A percentile compares a stretch with the other conserved stretches of the same genome.
These are phyloP conservation scores for Mus pahari DNA, from an alignment of 2,113 vertebrate genomes.

Conservation along the genomic window DNA sequence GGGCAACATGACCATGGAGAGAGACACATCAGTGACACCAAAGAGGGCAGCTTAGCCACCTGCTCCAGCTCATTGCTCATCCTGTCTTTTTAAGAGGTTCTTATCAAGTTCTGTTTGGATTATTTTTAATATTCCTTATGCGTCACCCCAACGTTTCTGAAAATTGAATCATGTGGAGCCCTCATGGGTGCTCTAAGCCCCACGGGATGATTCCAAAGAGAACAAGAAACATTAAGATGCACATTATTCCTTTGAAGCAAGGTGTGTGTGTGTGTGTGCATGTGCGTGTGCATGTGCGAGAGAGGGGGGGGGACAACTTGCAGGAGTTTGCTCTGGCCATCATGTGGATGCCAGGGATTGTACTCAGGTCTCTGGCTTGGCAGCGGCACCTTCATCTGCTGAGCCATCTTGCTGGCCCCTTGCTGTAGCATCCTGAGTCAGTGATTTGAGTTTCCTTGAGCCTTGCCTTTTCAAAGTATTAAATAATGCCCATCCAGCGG, in stretches of 20 bases:
- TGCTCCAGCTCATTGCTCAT: not conserved
- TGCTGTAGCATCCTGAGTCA: not conserved
- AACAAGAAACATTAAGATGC: not conserved
- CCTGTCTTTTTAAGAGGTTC: not conserved
- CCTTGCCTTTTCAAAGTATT: not conserved
- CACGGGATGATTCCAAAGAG: not conserved
- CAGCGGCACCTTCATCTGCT: not conserved
- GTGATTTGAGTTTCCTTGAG: not conserved
- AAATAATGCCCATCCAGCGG: not conserved
- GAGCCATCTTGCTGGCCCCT: not conserved
- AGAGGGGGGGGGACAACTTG: no score
- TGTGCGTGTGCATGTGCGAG: not conserved
- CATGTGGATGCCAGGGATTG: not conserved
- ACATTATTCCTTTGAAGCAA: not conserved
- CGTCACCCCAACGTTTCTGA: constrained; percentile 26
- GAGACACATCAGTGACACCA: not conserved
- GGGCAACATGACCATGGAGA: not conserved
- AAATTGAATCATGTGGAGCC: not conserved
- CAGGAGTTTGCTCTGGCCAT: not conserved
- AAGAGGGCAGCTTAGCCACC: not conserved
- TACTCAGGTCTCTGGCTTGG: not conserved
- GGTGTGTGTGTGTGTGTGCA: not conserved
- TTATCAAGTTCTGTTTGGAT: not conserved
- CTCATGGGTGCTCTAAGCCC: not conserved
- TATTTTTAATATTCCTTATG: constrained; percentile 15